Conservation (phyloP, 2,797 vertebrate species). For the Gadopsis bispinosus region DNA sequence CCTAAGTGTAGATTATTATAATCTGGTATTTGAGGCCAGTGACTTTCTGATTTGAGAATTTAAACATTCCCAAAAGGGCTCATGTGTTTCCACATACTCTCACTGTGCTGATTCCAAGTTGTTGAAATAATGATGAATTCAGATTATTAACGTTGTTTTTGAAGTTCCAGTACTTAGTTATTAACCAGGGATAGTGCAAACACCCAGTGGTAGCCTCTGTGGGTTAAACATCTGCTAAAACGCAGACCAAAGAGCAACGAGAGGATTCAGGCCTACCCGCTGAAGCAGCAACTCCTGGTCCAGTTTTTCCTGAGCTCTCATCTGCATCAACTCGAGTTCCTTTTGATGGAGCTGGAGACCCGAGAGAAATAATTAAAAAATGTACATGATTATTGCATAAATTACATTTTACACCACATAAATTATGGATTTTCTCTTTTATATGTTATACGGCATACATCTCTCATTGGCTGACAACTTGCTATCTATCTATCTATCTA, state of each 20-base stretch:
- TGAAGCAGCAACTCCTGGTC: slow-evolving; percentile 83
- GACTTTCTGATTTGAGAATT: background rate
- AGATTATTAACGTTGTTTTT: background rate
- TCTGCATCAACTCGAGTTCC: slow-evolving; percentile 77
- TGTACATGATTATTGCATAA: background rate
- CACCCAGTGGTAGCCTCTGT: background rate
- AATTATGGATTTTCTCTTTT: background rate
- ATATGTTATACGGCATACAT: background rate
- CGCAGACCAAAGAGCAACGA: background rate
- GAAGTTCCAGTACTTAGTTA: background rate
- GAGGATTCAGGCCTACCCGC: slow-evolving; percentile 79
- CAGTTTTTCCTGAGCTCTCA: slow-evolving; percentile 81
- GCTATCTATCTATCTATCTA: background rate
- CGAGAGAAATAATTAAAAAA: background rate
- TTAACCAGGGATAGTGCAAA: background rate
- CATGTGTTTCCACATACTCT: background rate
- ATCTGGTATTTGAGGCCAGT: background rate
- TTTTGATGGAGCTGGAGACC: slow-evolving; percentile 79
- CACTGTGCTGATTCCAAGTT: background rate
- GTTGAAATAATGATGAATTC: background rate
- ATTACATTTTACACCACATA: background rate
- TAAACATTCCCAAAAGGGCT: background rate
- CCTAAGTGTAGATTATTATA: no score
- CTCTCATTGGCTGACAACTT: background rate
- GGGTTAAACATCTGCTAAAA: background rate